Percentiles rank a stretch among this genome's conserved stretches.
Conservation (phyloP, 2,888 invertebrate genomes). For the Heteromyza rotundicornis region DNA sequence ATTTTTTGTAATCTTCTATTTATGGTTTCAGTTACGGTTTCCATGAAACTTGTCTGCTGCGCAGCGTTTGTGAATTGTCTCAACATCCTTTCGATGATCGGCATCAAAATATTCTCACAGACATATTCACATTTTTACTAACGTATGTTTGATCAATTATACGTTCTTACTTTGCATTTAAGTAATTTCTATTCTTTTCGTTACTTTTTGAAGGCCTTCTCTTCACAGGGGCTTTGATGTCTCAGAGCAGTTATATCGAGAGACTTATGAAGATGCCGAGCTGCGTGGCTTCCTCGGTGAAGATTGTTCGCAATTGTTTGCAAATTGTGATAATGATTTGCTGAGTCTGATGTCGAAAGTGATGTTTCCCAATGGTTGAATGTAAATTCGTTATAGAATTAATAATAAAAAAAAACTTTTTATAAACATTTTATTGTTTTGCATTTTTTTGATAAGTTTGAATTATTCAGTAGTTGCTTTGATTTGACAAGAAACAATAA, state of each 20-base stretch:
- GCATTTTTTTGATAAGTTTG: too few species aligned
- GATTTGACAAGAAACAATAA: too few species aligned
- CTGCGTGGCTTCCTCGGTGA: conserved; percentile 43
- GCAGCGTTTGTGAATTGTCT: conserved; percentile 73
- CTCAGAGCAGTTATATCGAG: conserved; percentile 61
- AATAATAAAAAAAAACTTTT: too few species aligned
- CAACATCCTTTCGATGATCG: conserved; percentile 67
- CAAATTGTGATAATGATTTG: conserved; percentile 42
- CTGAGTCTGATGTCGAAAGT: conserved; percentile 42
- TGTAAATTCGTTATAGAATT: too few species aligned
- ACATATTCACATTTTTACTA: conserved; percentile 71
- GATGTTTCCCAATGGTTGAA: conserved; percentile 27
- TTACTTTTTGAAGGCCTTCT: conserved; percentile 62
- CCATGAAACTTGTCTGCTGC: conserved; percentile 73
- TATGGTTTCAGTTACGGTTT: conserved; percentile 66
- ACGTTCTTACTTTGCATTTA: background rate
- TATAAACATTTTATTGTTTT: too few species aligned
- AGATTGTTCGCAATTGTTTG: conserved; percentile 47
- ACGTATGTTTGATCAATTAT: conserved; percentile 67
- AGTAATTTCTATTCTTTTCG: conserved; percentile 14
- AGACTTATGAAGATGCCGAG: conserved; percentile 56
- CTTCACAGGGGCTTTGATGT: conserved; percentile 66
- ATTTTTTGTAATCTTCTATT: conserved; percentile 21
- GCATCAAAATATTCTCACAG: conserved; percentile 68
- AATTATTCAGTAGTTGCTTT: background rate